Evolutionary conservation across 2,113 vertebrate species (phyloP), one percentile per base, ranked within the genome.

Genomic region (Trichechus manatus): DNA sequence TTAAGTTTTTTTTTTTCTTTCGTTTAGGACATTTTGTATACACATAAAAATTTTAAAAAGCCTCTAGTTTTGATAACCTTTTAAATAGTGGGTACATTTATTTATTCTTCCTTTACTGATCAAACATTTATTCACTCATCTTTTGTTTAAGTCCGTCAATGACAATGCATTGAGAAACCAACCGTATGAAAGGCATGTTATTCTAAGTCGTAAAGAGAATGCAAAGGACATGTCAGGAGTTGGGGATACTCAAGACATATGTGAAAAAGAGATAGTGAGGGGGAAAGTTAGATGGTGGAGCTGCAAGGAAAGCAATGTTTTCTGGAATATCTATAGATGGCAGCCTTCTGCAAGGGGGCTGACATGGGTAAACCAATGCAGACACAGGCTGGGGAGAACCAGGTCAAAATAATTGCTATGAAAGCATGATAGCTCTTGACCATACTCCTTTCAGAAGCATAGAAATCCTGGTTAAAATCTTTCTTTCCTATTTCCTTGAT

Each of bases 321-420:
- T 56, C 20, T 39, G 36, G 39, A 31, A 25, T 20, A n/a, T 22
- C 19, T 31, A 11, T 14, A 61, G 59, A 77, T 6, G 8, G 29
- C 36, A 68, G 9, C 3, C 42, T 31, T 90, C 89, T 78, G 10
- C 4, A 7, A 36, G 31, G 15, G 53, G 64, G 31, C 42, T 77
- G 31, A 31, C 6, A 6, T 0, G 11, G 44, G 7, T 25, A 50
- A 50, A 1, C 1, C 3, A 10, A 2, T 4, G 5, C 0, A n/a
- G 5, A 36, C 70, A 80, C 14, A 7, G 31, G 8, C 23, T 10
- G 8, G 42, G 11, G 9, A 13, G 42, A 42, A 4, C 29, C 14
- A 81, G 17, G 1, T 82, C 31, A 56, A 33, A n/a, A 6, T 14
- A 9, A 66, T 8, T 14, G 3, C n/a, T 4, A 10, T 87, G 59